Conservation (phyloP, 2,888 invertebrate genomes). For the Heliconius cydno region DNA sequence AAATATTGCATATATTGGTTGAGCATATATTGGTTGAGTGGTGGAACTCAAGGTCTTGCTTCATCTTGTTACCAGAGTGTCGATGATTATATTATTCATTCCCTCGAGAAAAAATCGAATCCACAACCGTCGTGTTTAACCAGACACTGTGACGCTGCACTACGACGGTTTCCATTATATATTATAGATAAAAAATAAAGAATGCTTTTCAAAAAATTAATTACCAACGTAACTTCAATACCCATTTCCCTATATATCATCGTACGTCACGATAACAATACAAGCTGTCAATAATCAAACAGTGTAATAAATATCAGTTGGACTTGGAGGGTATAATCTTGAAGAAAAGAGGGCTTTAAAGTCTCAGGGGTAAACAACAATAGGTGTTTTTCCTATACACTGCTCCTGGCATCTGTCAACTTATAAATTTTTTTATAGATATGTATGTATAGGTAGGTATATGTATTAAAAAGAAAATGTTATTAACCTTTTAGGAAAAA, state of each 20-base stretch:
- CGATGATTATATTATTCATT: neutral
- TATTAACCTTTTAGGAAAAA: neutral
- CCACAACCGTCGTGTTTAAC: neutral
- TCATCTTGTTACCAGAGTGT: neutral
- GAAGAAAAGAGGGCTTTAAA: conserved; percentile 58
- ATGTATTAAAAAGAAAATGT: neutral
- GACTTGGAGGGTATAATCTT: conserved; percentile 60
- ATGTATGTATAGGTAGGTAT: neutral
- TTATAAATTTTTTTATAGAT: conserved; percentile 20
- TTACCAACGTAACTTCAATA: conserved; percentile 11
- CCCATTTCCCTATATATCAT: conserved; percentile 43
- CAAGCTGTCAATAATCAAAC: conserved; percentile 57
- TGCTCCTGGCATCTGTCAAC: conserved; percentile 46
- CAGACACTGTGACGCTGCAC: neutral
- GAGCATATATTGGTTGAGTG: too few species aligned
- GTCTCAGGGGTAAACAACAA: conserved; percentile 59
- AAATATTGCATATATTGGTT: too few species aligned
- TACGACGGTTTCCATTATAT: neutral
- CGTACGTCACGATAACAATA: conserved; percentile 50
- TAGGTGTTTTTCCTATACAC: conserved; percentile 61
- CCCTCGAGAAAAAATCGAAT: neutral
- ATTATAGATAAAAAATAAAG: neutral
- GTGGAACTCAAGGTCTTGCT: too few species aligned
- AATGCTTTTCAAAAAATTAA: conserved; percentile 20
- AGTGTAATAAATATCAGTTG: conserved; percentile 59